Percentiles rank a stretch among this genome's conserved stretches.
Evolutionary conservation across 2,113 vertebrate genomes (phyloP).

Genomic region (Pomatorhinus ruficollis): DNA sequence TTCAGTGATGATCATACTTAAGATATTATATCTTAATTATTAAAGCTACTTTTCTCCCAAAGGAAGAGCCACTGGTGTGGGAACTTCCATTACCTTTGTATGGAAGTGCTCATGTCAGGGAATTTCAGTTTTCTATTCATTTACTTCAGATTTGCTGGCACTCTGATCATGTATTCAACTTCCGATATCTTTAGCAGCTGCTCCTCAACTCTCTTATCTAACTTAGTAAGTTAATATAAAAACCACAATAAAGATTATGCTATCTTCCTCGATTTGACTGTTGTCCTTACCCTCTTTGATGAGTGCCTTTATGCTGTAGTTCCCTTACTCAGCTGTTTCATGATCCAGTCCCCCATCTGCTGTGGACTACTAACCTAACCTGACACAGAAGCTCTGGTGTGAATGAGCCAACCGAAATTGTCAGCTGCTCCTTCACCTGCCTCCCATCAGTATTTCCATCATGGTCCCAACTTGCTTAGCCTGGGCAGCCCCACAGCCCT

Average conservation of each 20-base stretch:
- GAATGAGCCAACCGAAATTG: background rate
- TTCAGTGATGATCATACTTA: background rate
- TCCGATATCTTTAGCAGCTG: background rate
- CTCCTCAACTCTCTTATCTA: background rate
- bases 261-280: background rate
- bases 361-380: background rate
- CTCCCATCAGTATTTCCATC: background rate
- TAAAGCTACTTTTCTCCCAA: background rate
- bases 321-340: background rate
- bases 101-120: background rate
- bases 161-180: background rate
- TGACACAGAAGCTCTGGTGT: background rate
- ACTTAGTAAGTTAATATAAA: conserved; percentile 9
- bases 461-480: background rate
- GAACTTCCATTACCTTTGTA: background rate
- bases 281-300: background rate
- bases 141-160: background rate
- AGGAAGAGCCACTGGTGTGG: background rate
- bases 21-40: background rate
- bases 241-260: conserved; percentile 35
- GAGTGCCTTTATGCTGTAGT: background rate
- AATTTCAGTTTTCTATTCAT: background rate
- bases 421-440: background rate
- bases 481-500: background rate
- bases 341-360: background rate